Conservation (phyloP, 2,888 invertebrate species). For the Neuroscelio doddi region DNA sequence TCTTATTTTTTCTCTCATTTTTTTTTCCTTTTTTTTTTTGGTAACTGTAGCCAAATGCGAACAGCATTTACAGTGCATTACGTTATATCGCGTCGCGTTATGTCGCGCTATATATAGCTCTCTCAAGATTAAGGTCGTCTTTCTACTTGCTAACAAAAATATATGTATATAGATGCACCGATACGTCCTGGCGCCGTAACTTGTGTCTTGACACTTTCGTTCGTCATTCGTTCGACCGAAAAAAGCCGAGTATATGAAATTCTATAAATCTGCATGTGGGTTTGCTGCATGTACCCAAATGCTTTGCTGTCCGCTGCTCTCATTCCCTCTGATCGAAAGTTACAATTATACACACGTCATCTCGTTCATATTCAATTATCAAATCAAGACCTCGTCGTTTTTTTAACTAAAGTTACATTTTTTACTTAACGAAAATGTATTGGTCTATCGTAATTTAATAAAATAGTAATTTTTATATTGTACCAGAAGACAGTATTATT, state of each 20-base stretch:
- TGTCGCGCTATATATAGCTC: conserved; percentile 50
- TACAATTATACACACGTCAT: no score
- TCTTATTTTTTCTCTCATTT: not conserved
- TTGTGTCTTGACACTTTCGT: conserved; percentile 20
- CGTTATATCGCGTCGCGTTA: conserved; percentile 36
- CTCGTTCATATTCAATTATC: no score
- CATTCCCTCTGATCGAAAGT: conserved; percentile 37
- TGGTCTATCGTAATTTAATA: no score
- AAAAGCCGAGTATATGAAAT: conserved; percentile 27
- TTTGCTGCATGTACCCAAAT: conserved; percentile 69
- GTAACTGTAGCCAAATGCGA: conserved; percentile 7
- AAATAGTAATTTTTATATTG: no score
- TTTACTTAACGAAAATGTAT: no score
- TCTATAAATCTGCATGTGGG: conserved; percentile 65
- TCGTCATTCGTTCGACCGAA: conserved; percentile 13
- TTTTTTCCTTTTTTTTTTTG: conserved; percentile 9
- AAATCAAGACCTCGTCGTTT: no score
- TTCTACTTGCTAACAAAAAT: conserved; percentile 29
- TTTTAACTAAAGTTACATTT: no score
- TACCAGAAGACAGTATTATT: no score
- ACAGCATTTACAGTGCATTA: conserved; percentile 6
- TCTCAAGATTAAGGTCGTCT: conserved; percentile 39
- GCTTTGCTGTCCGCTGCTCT: conserved; percentile 69
- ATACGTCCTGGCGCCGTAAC: conserved; percentile 41
- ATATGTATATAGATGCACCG: conserved; percentile 24